Conservation (phyloP, 2,113 vertebrate genomes). For the Sciurus niger region DNA sequence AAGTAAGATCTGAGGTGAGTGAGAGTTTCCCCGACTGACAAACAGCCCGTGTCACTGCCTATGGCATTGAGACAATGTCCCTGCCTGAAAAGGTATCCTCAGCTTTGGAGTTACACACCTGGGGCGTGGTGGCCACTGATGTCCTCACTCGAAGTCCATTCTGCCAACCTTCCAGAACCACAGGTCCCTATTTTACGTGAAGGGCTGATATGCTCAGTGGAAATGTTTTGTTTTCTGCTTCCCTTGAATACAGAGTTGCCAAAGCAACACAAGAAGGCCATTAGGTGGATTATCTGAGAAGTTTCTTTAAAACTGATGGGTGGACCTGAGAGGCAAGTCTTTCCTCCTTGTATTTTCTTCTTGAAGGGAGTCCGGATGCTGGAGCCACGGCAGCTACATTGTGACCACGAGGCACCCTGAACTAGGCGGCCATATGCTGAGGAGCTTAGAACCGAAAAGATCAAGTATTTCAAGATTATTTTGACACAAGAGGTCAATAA, state of each 20-base stretch:
- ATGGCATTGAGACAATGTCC: neutral
- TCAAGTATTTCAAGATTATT: neutral
- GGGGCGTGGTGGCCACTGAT: neutral
- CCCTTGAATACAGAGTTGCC: neutral
- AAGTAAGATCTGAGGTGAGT: neutral
- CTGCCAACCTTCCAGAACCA: neutral
- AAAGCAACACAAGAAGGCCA: neutral
- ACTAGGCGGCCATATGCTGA: neutral
- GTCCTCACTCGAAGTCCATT: neutral
- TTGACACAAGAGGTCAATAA: conserved; percentile 1
- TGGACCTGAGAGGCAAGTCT: neutral
- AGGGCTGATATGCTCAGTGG: neutral
- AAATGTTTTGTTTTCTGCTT: neutral
- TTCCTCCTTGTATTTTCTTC: neutral
- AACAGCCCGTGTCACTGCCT: neutral
- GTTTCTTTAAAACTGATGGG: neutral
- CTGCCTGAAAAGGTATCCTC: neutral
- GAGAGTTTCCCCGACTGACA: neutral
- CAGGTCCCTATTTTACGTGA: neutral
- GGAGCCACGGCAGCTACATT: neutral
- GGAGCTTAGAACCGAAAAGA: neutral
- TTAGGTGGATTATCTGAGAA: neutral
- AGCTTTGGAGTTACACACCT: neutral
- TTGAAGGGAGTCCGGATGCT: neutral
- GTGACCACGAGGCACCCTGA: neutral